Conservation (phyloP, 2,113 vertebrate species). For the Embiotoca jacksoni region DNA sequence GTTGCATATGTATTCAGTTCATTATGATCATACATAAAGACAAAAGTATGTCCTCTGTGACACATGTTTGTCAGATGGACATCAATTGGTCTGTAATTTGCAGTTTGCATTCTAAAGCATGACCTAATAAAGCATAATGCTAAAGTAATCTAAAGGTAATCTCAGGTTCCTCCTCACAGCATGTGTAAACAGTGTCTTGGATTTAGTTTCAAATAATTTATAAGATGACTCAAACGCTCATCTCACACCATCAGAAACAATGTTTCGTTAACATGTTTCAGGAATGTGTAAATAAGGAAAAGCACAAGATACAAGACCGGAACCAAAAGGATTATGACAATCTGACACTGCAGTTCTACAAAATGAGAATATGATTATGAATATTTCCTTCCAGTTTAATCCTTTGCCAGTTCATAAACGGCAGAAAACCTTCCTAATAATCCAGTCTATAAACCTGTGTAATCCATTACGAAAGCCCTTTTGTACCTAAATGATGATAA, state of each 20-base stretch:
- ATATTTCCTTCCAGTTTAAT: constrained; percentile 52
- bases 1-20: no score
- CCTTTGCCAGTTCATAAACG: constrained; percentile 50
- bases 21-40: no score
- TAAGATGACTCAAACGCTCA: neutral
- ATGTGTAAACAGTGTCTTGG: neutral
- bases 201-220: neutral
- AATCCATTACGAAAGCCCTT: constrained; percentile 61
- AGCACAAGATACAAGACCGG: constrained; percentile 23
- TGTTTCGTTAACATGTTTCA: neutral
- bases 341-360: constrained; percentile 23
- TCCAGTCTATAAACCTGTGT: constrained; percentile 42
- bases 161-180: neutral
- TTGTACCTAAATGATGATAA: constrained; percentile 40
- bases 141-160: neutral
- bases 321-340: constrained; percentile 57
- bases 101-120: no score
- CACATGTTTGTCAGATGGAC: no score
- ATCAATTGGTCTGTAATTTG: no score
- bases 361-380: constrained; percentile 35
- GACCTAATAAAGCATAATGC: neutral
- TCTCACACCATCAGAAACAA: neutral
- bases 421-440: constrained; percentile 36
- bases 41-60: no score
- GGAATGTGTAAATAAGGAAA: neutral